Evolutionary conservation across 2,888 invertebrate species (phyloP).

Genomic region (Argynnis bischoffii): DNA sequence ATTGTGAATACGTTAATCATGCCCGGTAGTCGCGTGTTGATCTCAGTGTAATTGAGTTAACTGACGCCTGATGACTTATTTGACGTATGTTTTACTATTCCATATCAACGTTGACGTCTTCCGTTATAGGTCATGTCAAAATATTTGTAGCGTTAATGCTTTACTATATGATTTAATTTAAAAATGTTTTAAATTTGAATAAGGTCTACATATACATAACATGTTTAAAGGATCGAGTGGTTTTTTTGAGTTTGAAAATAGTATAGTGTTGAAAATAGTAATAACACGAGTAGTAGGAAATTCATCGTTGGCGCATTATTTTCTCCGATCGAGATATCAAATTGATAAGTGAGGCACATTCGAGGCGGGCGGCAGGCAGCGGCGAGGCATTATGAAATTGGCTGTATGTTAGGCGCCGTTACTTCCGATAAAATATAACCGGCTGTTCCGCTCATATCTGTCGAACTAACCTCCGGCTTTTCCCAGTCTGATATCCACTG

Average conservation of each 20-base stretch:
- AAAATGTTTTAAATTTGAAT: not conserved
- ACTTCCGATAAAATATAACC: slow-evolving; percentile 81
- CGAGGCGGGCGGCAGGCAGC: slow-evolving; percentile 56
- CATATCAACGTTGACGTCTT: slow-evolving; percentile 46
- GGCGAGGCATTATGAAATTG: slow-evolving; percentile 82
- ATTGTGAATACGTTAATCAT: slow-evolving; percentile 62
- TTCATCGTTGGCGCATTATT: slow-evolving; percentile 70
- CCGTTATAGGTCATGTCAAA: slow-evolving; percentile 46
- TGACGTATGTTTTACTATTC: slow-evolving; percentile 71
- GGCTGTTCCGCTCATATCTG: slow-evolving; percentile 77
- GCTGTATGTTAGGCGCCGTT: slow-evolving; percentile 81
- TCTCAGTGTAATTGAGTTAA: slow-evolving; percentile 80
- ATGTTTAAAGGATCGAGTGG: too few species aligned
- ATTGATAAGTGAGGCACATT: slow-evolving; percentile 81
- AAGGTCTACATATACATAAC: not conserved
- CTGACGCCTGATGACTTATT: slow-evolving; percentile 81
- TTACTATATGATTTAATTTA: slow-evolving; percentile 30
- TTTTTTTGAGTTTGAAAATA: not conserved
- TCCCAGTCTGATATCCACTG: slow-evolving; percentile 53
- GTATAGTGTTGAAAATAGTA: not conserved
- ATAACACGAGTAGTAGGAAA: slow-evolving; percentile 40
- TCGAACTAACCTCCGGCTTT: slow-evolving; percentile 58
- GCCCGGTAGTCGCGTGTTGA: slow-evolving; percentile 79
- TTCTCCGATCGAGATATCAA: slow-evolving; percentile 79
- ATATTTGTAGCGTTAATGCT: slow-evolving; percentile 43